These are phyloP conservation scores for Bombus polaris DNA, from an alignment of 1,140 invertebrate species.

Conservation along the genomic window DNA sequence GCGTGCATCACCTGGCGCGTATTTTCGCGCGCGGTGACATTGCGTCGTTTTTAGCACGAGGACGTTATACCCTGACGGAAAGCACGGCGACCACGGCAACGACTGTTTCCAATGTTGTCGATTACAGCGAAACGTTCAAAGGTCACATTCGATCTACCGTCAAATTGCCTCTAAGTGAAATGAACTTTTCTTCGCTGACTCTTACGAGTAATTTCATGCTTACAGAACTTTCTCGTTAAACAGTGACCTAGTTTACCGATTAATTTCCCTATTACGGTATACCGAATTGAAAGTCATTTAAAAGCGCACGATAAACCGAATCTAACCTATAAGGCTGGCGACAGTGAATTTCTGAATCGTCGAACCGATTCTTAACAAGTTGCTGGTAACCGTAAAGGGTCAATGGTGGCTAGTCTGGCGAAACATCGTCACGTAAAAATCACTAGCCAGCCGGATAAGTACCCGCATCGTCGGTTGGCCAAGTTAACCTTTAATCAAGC, in stretches of 20 bases:
- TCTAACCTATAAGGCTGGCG: no score
- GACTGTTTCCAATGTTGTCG: neutral
- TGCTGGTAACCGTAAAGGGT: neutral
- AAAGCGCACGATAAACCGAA: no score
- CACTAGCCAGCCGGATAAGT: neutral
- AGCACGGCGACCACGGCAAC: neutral
- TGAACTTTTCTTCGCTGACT: no score
- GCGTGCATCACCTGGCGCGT: slow-evolving; percentile 69
- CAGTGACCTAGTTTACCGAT: no score
- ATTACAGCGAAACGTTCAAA: no score
- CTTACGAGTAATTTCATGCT: no score
- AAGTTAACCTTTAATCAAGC: slow-evolving; percentile 32
- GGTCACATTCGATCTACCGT: no score
- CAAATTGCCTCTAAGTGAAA: no score
- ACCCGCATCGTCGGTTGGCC: neutral
- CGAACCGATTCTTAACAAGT: neutral
- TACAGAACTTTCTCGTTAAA: no score
- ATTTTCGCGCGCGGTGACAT: slow-evolving; percentile 76
- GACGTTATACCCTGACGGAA: slow-evolving; percentile 69
- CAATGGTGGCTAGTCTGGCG: neutral
- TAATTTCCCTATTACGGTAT: no score
- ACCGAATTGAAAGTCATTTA: no score
- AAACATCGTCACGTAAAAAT: neutral
- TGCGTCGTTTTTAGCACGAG: slow-evolving; percentile 77
- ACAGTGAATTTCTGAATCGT: no score